These are phyloP conservation scores for Fragariocoptes setiger DNA, from an alignment of 1,140 invertebrate genomes.

Conservation along the genomic window DNA sequence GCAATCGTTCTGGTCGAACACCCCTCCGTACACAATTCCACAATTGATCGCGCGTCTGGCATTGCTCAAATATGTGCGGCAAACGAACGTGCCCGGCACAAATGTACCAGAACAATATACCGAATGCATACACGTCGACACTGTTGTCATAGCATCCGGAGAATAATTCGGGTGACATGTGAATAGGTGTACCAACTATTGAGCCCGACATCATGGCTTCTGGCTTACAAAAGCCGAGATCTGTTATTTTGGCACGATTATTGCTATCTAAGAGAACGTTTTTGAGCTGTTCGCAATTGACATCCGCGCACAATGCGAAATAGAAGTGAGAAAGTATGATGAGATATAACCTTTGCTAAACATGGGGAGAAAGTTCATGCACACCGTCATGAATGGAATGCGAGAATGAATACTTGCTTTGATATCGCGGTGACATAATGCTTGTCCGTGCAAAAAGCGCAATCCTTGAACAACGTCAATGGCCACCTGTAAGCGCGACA, in stretches of 20 bases:
- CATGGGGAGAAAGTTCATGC: neutral
- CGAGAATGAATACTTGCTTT: constrained; percentile 24
- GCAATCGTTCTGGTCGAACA: constrained; percentile 35
- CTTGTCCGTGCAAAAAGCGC: constrained; percentile 47
- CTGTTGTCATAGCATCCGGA: constrained; percentile 45
- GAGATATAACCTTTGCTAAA: neutral
- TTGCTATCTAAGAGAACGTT: constrained; percentile 27
- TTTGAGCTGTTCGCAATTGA: constrained; percentile 4
- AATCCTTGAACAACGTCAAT: constrained; percentile 54
- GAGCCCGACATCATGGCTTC: constrained; percentile 62
- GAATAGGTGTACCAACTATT: constrained; percentile 54
- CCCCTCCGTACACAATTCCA: constrained; percentile 47
- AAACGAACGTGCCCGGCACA: constrained; percentile 47
- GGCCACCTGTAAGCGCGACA: constrained; percentile 30
- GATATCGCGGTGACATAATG: constrained; percentile 56
- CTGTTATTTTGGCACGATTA: constrained; percentile 46
- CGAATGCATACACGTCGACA: constrained; percentile 68
- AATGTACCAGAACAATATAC: constrained; percentile 64
- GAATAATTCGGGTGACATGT: constrained; percentile 66
- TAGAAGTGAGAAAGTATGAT: no score
- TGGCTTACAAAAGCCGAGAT: constrained; percentile 65
- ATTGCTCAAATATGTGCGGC: constrained; percentile 47
- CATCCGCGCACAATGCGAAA: neutral
- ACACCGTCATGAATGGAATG: neutral
- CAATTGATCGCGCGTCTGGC: constrained; percentile 53